Conservation (phyloP, 2,888 invertebrate genomes). For the Adelphocoris suturalis region DNA sequence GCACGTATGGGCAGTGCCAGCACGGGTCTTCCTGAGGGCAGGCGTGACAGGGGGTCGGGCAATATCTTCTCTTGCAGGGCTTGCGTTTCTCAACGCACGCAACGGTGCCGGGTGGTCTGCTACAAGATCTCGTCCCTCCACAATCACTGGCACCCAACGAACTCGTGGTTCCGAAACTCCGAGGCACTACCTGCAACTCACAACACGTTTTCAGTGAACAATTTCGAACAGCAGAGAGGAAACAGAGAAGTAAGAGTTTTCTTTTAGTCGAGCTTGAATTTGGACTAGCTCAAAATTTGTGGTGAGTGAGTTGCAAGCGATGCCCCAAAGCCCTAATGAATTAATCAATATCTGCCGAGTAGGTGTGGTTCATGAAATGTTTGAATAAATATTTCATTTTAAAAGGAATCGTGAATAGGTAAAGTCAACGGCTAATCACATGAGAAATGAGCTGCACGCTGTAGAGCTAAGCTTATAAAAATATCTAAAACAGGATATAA, state of each 20-base stretch:
- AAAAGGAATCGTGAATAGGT: too few relatives aligned
- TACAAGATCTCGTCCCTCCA: background rate
- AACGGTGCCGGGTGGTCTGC: background rate
- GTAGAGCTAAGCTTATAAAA: too few relatives aligned
- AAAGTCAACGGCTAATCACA: too few relatives aligned
- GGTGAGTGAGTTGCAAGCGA: conserved; percentile 63
- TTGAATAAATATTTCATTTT: too few relatives aligned
- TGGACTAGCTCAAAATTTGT: background rate
- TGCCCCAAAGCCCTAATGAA: conserved; percentile 7
- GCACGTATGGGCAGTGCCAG: conserved; percentile 72
- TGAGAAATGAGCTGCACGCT: too few relatives aligned
- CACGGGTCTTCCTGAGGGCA: conserved; percentile 68
- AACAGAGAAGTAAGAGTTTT: background rate
- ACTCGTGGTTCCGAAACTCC: background rate
- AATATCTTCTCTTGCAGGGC: conserved; percentile 61
- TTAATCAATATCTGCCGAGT: too few relatives aligned
- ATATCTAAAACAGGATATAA: too few relatives aligned
- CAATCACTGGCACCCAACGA: background rate
- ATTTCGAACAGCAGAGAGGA: background rate
- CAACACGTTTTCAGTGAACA: background rate
- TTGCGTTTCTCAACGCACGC: conserved; percentile 34
- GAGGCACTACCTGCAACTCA: conserved; percentile 63
- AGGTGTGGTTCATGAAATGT: too few relatives aligned
- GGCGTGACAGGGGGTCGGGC: conserved; percentile 57
- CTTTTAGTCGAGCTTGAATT: background rate